A percentile compares a stretch with the other conserved stretches of the same genome.
phyloP scores from a whole-genome alignment of 2,113 vertebrate species.

The Phaethornis superciliosus region DNA sequence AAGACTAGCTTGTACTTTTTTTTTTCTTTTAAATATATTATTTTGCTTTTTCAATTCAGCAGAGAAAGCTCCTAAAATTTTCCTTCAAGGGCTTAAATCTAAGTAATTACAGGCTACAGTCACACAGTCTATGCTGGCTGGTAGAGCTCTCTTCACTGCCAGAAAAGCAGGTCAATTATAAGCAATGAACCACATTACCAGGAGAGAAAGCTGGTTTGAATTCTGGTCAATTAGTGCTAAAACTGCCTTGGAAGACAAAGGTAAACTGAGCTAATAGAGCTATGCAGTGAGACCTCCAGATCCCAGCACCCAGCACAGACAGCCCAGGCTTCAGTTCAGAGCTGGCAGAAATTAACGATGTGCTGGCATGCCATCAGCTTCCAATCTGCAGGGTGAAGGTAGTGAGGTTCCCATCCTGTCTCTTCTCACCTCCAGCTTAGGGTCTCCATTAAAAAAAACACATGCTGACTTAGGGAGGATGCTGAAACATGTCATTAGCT shows the following conservation, averaged over 20 bases:
- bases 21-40: not conserved
- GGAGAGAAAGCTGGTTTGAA: constrained; percentile 38
- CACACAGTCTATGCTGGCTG: constrained; percentile 22
- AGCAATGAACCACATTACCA: constrained; percentile 33
- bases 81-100: constrained; percentile 20
- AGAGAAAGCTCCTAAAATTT: constrained; percentile 16
- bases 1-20: not conserved
- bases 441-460: not conserved
- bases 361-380: not conserved
- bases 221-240: constrained; percentile 51
- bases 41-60: not conserved
- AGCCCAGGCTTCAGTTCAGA: not conserved
- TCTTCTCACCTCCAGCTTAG: not conserved
- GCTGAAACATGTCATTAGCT: not conserved
- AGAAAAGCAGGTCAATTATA: constrained; percentile 39
- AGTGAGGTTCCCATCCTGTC: not conserved
- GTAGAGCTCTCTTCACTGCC: constrained; percentile 21
- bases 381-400: not conserved
- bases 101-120: constrained; percentile 10
- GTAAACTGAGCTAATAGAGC: constrained; percentile 36
- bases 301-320: not conserved
- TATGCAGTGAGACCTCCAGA: not conserved
- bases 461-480: not conserved
- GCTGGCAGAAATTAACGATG: not conserved
- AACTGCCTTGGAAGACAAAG: constrained; percentile 11